Evolutionary conservation across 2,888 invertebrate genomes (phyloP).

Genomic region (Heteromyza rotundicornis): DNA sequence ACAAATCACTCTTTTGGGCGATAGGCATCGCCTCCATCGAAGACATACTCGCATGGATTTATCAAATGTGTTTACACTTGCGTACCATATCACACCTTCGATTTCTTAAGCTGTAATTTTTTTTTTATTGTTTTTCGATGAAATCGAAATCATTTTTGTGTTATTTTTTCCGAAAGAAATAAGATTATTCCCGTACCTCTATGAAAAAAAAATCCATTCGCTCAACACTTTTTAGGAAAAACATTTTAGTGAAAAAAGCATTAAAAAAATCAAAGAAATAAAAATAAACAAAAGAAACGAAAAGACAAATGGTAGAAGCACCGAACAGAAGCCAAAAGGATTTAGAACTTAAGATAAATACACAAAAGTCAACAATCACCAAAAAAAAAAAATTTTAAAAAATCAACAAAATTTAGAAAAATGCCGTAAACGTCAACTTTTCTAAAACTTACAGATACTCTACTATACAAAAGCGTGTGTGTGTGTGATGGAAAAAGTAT

Average conservation of each 20-base stretch:
- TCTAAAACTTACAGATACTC: neutral
- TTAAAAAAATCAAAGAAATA: slow-evolving; percentile 26
- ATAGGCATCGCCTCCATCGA: too few relatives aligned
- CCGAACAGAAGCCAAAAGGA: slow-evolving; percentile 27
- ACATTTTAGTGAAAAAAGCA: slow-evolving; percentile 22
- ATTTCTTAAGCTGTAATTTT: slow-evolving; percentile 22
- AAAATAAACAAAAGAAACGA: slow-evolving; percentile 25
- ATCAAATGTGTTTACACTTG: slow-evolving; percentile 27
- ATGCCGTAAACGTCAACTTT: slow-evolving; percentile 15
- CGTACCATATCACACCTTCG: slow-evolving; percentile 29
- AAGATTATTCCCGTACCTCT: neutral
- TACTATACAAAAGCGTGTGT: slow-evolving; percentile 6
- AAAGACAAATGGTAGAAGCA: slow-evolving; percentile 15
- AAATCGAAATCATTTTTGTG: slow-evolving; percentile 30
- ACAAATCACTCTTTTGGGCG: too few relatives aligned
- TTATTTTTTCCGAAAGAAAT: neutral
- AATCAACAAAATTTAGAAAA: slow-evolving; percentile 7
- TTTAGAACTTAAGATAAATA: slow-evolving; percentile 23
- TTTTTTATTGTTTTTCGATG: slow-evolving; percentile 31
- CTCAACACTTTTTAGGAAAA: slow-evolving; percentile 22
- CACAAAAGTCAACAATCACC: slow-evolving; percentile 18
- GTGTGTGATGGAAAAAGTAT: slow-evolving; percentile 21
- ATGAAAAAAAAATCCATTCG: neutral
- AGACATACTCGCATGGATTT: neutral
- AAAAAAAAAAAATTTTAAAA: slow-evolving; percentile 6